Evolutionary conservation across 2,797 vertebrate species (phyloP).

Genomic region (Coluber constrictor): DNA sequence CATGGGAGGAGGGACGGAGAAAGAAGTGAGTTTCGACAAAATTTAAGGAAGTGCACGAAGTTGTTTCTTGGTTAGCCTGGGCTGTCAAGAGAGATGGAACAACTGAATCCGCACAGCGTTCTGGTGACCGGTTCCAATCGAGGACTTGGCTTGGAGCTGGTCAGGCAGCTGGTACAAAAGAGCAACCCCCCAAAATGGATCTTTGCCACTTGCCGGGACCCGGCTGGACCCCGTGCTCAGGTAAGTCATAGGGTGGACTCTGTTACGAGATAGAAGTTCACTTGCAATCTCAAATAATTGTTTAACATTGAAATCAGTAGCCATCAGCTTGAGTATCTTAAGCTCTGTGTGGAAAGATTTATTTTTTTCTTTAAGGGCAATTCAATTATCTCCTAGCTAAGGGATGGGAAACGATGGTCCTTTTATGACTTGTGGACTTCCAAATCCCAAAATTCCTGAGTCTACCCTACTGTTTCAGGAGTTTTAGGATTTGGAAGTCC

Average conservation of each 20-base stretch:
- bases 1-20: background rate
- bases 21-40: background rate
- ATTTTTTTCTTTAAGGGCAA: too few species aligned
- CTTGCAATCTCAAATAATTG: too few species aligned
- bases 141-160: slow-evolving; percentile 66
- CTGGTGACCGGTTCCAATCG: slow-evolving; percentile 68
- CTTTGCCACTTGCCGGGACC: slow-evolving; percentile 67
- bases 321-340: background rate
- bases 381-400: too few species aligned
- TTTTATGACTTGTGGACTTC: too few species aligned
- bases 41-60: background rate
- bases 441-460: too few species aligned
- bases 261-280: too few species aligned
- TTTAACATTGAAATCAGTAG: too few species aligned
- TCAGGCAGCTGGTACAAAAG: slow-evolving; percentile 51
- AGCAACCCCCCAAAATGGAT: slow-evolving; percentile 27
- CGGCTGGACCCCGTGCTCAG: slow-evolving; percentile 55
- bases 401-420: too few species aligned
- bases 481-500: too few species aligned
- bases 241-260: slow-evolving; percentile 23
- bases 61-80: background rate
- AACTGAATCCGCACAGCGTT: background rate
- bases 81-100: background rate
- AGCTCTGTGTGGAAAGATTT: background rate
- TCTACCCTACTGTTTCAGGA: too few species aligned